Conservation (phyloP, 1,140 invertebrate genomes). For the Stegodyphus dumicola region DNA sequence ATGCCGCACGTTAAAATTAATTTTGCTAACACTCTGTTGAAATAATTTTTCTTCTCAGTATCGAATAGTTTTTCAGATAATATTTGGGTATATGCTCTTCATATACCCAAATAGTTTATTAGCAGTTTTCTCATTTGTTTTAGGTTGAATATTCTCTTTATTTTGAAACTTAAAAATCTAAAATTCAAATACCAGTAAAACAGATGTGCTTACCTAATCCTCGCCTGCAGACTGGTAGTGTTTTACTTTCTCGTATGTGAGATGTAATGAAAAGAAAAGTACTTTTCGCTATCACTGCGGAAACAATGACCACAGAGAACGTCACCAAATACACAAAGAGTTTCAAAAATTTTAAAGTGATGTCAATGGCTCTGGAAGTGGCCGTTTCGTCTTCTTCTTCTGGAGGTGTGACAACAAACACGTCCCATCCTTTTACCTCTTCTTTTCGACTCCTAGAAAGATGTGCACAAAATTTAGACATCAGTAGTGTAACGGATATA, state of each 20-base stretch:
- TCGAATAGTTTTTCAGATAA: too few species aligned
- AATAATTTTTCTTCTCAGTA: too few species aligned
- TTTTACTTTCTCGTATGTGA: constrained; percentile 64
- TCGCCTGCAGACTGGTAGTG: constrained; percentile 62
- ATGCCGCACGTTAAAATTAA: too few species aligned
- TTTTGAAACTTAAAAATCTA: too few species aligned
- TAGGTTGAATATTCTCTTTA: too few species aligned
- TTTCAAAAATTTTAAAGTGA: constrained; percentile 65
- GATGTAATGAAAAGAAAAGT: constrained; percentile 69
- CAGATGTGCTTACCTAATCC: constrained; percentile 38
- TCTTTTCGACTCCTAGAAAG: constrained; percentile 20
- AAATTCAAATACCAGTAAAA: too few species aligned
- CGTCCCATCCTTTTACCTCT: constrained; percentile 92
- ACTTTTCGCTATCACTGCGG: constrained; percentile 67
- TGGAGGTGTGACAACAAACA: constrained; percentile 89
- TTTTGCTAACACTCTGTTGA: too few species aligned
- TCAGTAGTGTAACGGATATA: background rate
- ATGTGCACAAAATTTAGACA: background rate
- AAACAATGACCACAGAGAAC: constrained; percentile 66
- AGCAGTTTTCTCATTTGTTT: too few species aligned
- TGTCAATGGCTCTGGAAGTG: constrained; percentile 63
- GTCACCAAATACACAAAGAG: constrained; percentile 67
- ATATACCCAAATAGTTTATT: too few species aligned
- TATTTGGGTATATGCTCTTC: too few species aligned
- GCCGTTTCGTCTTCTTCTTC: constrained; percentile 80